These are phyloP conservation scores for Dryococelus australis DNA, from an alignment of 2,888 invertebrate genomes.

Conservation along the genomic window DNA sequence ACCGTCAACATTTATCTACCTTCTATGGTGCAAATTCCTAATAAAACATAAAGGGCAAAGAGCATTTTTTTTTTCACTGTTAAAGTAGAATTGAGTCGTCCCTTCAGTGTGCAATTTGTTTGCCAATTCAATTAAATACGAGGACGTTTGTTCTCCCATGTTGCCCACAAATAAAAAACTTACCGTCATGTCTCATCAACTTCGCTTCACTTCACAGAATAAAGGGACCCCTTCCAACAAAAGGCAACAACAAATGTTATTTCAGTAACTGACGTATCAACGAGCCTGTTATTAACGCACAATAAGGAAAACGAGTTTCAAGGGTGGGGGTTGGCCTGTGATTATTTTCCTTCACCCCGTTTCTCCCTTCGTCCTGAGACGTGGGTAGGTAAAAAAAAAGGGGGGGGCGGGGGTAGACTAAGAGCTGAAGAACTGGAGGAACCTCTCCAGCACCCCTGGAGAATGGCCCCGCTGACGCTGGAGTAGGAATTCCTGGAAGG, in stretches of 20 bases:
- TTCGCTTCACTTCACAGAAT: background rate
- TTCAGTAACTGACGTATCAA: slow-evolving; percentile 3
- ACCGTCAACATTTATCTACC: too few relatives aligned
- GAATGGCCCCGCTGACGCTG: background rate
- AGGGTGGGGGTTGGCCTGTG: background rate
- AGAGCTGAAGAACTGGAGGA: background rate
- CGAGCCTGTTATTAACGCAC: background rate
- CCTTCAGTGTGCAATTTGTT: background rate
- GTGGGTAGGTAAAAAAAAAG: too few relatives aligned
- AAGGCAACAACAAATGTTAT: background rate
- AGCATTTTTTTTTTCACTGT: too few relatives aligned
- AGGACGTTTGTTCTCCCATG: background rate
- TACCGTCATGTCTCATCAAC: background rate
- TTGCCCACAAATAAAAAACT: background rate
- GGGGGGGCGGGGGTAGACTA: too few relatives aligned
- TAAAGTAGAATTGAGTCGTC: too few relatives aligned
- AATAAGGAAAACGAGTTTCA: background rate
- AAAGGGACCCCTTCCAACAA: background rate
- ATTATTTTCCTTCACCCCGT: background rate
- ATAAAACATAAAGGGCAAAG: too few relatives aligned
- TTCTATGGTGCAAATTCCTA: too few relatives aligned
- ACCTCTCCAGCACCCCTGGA: slow-evolving; percentile 6
- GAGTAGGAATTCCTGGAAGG: background rate
- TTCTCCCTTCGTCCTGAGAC: background rate
- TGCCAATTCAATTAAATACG: background rate